A percentile compares a stretch with the other conserved stretches of the same genome.
Conservation (phyloP, 2,113 vertebrate species). For the Antechinus stuartii region DNA sequence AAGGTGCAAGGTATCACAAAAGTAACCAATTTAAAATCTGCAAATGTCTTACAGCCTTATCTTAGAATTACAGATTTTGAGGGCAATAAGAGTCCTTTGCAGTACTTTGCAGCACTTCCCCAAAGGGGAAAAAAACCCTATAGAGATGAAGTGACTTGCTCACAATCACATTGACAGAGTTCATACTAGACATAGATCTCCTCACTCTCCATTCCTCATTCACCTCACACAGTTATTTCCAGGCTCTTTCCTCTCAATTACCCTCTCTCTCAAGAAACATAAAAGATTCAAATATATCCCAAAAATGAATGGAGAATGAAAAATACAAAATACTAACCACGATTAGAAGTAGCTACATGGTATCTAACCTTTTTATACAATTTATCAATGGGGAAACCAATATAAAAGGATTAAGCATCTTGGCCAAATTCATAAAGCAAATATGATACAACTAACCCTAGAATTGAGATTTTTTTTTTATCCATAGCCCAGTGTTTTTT, state of each 20-base stretch:
- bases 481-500: not conserved
- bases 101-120: not conserved
- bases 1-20: not conserved
- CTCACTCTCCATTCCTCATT: not conserved
- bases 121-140: not conserved
- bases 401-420: not conserved
- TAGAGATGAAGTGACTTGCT: slow-evolving; percentile 16
- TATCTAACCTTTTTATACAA: not conserved
- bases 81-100: not conserved
- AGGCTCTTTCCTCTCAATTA: not conserved
- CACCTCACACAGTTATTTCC: not conserved
- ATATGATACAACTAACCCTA: not conserved
- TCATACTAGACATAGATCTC: not conserved
- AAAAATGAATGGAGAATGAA: not conserved
- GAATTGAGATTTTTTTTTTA: not conserved
- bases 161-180: slow-evolving; percentile 22
- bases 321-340: not conserved
- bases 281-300: not conserved
- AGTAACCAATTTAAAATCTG: not conserved
- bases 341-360: not conserved
- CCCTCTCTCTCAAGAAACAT: slow-evolving; percentile 13
- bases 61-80: not conserved
- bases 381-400: not conserved
- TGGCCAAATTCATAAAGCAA: not conserved
- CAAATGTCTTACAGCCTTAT: not conserved